A percentile compares a stretch with the other conserved stretches of the same genome.
Conservation (phyloP, 2,113 vertebrate species). For the Gnathonemus longibarbis region DNA sequence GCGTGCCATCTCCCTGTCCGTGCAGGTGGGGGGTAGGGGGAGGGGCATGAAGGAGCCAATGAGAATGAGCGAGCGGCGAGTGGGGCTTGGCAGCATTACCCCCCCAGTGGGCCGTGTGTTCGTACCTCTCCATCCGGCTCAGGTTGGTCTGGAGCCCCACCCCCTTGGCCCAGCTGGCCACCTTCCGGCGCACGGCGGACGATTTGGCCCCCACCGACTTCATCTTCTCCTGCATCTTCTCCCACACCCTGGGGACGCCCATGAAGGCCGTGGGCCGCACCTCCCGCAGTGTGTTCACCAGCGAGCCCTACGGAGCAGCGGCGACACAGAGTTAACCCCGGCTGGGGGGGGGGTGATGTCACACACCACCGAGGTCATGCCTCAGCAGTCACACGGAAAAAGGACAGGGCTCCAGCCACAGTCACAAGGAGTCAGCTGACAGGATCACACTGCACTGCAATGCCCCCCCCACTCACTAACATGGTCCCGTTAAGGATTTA, state of each 20-base stretch:
- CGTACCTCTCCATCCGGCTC: constrained; percentile 71
- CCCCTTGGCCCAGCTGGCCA: constrained; percentile 77
- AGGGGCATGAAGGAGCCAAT: not conserved
- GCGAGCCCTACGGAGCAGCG: constrained; percentile 64
- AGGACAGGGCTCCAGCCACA: not conserved
- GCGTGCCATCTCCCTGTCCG: not conserved
- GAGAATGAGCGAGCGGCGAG: not conserved
- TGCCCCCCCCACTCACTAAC: not conserved
- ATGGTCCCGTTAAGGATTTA: not conserved
- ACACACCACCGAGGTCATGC: not conserved
- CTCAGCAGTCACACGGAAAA: not conserved
- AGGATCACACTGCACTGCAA: not conserved
- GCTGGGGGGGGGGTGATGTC: not conserved
- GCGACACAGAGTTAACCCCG: not conserved
- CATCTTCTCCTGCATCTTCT: constrained; percentile 91
- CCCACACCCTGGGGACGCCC: constrained; percentile 90
- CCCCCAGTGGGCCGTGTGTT: not conserved
- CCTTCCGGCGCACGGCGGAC: constrained; percentile 62
- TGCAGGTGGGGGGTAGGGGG: constrained; percentile 4
- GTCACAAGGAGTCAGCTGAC: not conserved
- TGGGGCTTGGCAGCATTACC: not conserved
- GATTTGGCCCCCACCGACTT: constrained; percentile 65
- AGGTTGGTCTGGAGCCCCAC: constrained; percentile 73
- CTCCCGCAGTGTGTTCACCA: constrained; percentile 75
- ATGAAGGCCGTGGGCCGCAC: constrained; percentile 80